Conservation (phyloP, 2,113 vertebrate genomes). For the Myrmophylax atrothorax region DNA sequence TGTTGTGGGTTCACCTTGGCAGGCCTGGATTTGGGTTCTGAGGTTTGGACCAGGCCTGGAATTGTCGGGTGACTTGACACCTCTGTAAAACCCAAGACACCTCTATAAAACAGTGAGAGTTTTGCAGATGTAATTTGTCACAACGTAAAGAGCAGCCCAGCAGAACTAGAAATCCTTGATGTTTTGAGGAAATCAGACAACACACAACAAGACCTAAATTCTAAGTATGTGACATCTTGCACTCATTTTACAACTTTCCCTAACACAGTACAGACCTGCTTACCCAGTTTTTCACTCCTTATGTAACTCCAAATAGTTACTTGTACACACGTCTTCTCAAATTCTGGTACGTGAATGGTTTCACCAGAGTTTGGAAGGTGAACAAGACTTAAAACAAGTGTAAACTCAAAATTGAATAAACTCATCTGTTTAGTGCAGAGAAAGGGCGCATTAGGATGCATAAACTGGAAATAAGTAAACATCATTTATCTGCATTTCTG, state of each 20-base stretch:
- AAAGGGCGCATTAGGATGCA: background rate
- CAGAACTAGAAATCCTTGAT: background rate
- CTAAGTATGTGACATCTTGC: background rate
- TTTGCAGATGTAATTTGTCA: background rate
- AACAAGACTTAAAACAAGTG: background rate
- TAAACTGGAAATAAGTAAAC: background rate
- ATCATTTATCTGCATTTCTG: background rate
- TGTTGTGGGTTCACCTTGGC: too few relatives aligned
- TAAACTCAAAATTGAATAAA: background rate
- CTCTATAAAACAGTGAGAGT: background rate
- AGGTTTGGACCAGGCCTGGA: too few relatives aligned
- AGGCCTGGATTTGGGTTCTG: too few relatives aligned
- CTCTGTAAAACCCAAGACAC: too few relatives aligned
- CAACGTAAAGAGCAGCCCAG: background rate
- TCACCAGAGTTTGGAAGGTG: background rate
- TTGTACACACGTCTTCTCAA: background rate
- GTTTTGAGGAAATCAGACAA: background rate
- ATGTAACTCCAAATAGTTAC: background rate
- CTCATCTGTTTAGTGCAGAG: background rate
- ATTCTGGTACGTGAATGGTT: background rate
- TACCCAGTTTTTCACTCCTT: background rate
- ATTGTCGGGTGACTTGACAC: too few relatives aligned
- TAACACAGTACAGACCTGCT: background rate
- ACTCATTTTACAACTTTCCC: background rate
- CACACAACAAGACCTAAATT: background rate